Evolutionary conservation across 2,888 invertebrate genomes (phyloP), one percentile per base, ranked within the genome.

Genomic region (Nymphalis c-album): DNA sequence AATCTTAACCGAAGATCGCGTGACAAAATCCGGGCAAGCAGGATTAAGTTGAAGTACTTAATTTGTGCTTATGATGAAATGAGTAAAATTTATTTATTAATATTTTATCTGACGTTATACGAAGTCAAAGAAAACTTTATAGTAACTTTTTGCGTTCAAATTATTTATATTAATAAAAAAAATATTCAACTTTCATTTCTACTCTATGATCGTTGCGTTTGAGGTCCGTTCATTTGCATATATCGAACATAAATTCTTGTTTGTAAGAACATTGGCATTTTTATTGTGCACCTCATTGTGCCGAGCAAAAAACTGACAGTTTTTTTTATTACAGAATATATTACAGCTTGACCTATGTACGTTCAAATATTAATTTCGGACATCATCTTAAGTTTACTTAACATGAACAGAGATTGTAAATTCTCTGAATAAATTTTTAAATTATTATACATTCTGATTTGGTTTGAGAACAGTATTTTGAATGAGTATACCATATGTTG

Each of bases 191-290:
- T 63, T 22, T 46, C 22, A 46, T 63, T 45, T 18, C 22, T 67
- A n/a, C 65, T 71, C 69, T 73, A 71, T 70, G 70, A 51, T 59
- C 75, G 71, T 66, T 64, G 74, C 76, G 80, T 78, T 78, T 80
- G 81, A 82, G 84, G 83, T 80, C 79, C 77, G 82, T 80, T 85
- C 84, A 92, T 92, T 92, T 90, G 83, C 92, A 92, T 91, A 88
- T 80, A 82, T 79, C 77, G 84, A 83, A 85, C 90, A 90, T 92
- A 91, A 91, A 91, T 92, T 89, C 91, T 91, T 89, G 91, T 91
- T 91, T 91, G 91, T 89, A 91, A 88, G 90, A 88, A 89, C 88
- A 83, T 84, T 90, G 89, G 88, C 90, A 90, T 88, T 91, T 91
- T 91, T 92, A 92, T 90, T 90, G 90, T 90, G 82, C 83, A 83